phyloP scores from a whole-genome alignment of 2,113 vertebrate species.

The Indri indri region DNA sequence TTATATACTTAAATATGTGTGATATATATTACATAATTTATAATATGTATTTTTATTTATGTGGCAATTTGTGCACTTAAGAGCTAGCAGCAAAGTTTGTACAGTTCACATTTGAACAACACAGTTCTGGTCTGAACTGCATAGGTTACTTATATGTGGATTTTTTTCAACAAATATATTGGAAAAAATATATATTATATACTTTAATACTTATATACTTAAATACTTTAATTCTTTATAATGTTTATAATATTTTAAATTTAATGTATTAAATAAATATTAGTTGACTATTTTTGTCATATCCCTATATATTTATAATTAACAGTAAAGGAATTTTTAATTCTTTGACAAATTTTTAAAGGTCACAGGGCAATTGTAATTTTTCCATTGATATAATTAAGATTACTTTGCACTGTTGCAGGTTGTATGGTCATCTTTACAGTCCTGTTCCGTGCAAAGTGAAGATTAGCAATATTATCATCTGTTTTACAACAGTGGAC shows the following conservation, averaged over 20 bases:
- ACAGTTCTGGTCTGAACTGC: too few species aligned
- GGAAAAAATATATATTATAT: too few species aligned
- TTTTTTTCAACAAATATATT: too few species aligned
- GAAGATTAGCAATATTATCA: not conserved
- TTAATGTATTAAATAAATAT: not conserved
- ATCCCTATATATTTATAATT: not conserved
- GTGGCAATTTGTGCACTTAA: too few species aligned
- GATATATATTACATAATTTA: too few species aligned
- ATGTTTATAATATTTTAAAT: not conserved
- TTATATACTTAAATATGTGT: too few species aligned
- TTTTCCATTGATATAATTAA: not conserved
- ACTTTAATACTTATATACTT: too few species aligned
- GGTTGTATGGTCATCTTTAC: not conserved
- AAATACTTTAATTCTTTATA: too few species aligned
- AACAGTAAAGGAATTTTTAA: not conserved
- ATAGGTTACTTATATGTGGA: too few species aligned
- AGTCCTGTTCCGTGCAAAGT: not conserved
- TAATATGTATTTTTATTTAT: too few species aligned
- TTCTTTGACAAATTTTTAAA: not conserved
- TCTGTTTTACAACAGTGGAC: not conserved
- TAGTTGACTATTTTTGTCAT: not conserved
- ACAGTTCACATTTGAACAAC: too few species aligned
- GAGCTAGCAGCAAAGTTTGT: too few species aligned
- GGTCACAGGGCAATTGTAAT: not conserved
- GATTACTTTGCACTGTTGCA: not conserved